Conservation (phyloP, 2,888 invertebrate species). For the Odontomyia ornata region DNA sequence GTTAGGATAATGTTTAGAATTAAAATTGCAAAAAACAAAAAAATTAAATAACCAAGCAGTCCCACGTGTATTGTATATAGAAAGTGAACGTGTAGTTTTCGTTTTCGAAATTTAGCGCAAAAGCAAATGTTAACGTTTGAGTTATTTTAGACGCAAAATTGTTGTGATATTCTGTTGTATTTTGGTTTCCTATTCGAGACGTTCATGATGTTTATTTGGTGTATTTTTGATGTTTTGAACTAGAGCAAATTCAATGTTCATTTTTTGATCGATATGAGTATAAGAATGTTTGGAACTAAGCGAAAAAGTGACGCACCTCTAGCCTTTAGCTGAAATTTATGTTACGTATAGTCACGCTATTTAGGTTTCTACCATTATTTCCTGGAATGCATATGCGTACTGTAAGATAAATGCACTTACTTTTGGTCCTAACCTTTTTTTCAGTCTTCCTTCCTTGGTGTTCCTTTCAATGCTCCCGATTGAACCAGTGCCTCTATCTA, state of each 20-base stretch:
- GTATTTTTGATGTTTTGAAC: neutral
- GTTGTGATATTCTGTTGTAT: neutral
- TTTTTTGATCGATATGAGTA: neutral
- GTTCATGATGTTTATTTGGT: neutral
- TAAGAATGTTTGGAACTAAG: no score
- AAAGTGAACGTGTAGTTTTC: slow-evolving; percentile 5
- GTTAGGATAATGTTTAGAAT: slow-evolving; percentile 58
- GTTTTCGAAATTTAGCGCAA: slow-evolving; percentile 12
- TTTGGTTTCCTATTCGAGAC: neutral
- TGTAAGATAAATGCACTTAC: no score
- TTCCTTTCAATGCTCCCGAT: no score
- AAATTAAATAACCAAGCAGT: neutral
- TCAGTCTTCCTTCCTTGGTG: no score
- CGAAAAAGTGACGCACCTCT: no score
- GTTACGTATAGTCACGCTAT: no score
- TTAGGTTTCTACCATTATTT: no score
- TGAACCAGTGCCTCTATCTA: no score
- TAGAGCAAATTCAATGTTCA: neutral
- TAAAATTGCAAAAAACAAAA: neutral
- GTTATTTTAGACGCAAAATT: neutral
- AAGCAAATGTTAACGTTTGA: neutral
- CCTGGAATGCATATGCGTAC: no score
- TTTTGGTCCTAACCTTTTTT: no score
- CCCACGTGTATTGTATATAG: slow-evolving; percentile 27
- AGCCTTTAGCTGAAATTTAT: no score